phyloP scores from a whole-genome alignment of 1,140 invertebrate genomes.

The Rhagoletis pomonella region DNA sequence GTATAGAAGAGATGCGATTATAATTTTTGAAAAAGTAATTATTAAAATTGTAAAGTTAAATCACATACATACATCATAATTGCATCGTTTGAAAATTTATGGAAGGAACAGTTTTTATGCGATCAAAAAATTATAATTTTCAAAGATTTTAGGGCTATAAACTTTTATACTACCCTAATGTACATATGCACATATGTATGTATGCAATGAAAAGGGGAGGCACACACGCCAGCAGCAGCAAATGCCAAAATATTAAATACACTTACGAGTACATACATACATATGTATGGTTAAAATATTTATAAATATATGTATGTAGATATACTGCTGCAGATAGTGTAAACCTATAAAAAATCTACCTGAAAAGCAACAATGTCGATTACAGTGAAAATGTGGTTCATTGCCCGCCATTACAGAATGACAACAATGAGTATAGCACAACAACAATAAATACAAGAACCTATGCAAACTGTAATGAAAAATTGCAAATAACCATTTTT shows the following conservation, averaged over 20 bases:
- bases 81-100: too few relatives aligned
- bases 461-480: slow-evolving; percentile 10
- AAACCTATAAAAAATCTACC: not conserved
- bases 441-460: not conserved
- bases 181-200: too few relatives aligned
- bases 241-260: slow-evolving; percentile 11
- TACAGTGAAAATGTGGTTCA: slow-evolving; percentile 48
- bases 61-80: too few relatives aligned
- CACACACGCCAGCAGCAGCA: not conserved
- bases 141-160: too few relatives aligned
- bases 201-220: not conserved
- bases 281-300: not conserved
- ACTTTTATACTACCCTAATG: too few relatives aligned
- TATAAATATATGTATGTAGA: not conserved
- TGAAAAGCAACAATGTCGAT: slow-evolving; percentile 16
- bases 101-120: too few relatives aligned
- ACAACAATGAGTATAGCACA: not conserved
- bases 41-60: too few relatives aligned
- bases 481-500: slow-evolving; percentile 32
- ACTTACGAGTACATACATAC: too few relatives aligned
- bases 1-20: too few relatives aligned
- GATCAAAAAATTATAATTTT: too few relatives aligned
- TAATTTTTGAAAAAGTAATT: too few relatives aligned
- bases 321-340: too few relatives aligned
- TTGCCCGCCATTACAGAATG: not conserved